Conservation (phyloP, 2,888 invertebrate genomes). For the Argynnis bischoffii region DNA sequence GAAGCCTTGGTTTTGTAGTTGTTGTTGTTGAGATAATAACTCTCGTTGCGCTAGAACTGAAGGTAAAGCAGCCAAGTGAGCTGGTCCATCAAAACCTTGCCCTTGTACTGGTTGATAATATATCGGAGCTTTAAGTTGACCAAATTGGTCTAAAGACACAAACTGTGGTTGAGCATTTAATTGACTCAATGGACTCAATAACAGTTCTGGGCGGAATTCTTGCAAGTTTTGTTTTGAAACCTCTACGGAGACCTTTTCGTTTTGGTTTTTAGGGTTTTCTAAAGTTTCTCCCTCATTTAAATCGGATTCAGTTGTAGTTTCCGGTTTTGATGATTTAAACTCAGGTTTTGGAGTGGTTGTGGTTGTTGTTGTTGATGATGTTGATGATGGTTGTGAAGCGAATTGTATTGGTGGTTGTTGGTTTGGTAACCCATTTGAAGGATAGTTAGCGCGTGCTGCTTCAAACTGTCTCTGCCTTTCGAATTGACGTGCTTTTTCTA, state of each 20-base stretch:
- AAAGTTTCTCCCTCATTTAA: slow-evolving; percentile 62
- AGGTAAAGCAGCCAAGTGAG: slow-evolving; percentile 68
- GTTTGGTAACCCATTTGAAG: slow-evolving; percentile 50
- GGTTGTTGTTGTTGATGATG: slow-evolving; percentile 50
- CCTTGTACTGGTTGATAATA: slow-evolving; percentile 57
- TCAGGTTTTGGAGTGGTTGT: slow-evolving; percentile 42
- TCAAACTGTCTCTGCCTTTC: slow-evolving; percentile 65
- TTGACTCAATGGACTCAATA: slow-evolving; percentile 65
- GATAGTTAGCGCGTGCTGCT: slow-evolving; percentile 42
- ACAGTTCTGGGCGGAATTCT: slow-evolving; percentile 70
- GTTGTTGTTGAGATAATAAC: slow-evolving; percentile 42
- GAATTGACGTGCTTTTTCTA: slow-evolving; percentile 63
- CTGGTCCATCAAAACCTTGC: slow-evolving; percentile 64
- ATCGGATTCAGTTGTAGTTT: slow-evolving; percentile 58
- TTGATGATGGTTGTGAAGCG: slow-evolving; percentile 53
- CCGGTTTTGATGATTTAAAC: slow-evolving; percentile 45
- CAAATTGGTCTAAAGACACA: slow-evolving; percentile 56
- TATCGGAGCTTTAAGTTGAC: slow-evolving; percentile 56
- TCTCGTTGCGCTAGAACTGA: slow-evolving; percentile 68
- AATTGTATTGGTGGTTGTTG: slow-evolving; percentile 62
- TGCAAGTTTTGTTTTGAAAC: slow-evolving; percentile 69
- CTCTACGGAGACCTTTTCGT: slow-evolving; percentile 63
- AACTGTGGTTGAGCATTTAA: slow-evolving; percentile 65
- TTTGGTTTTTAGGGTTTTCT: slow-evolving; percentile 49
- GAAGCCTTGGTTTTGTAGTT: slow-evolving; percentile 51